These are phyloP conservation scores for Dermatophagoides farinae DNA, from an alignment of 1,140 invertebrate species.

Conservation along the genomic window DNA sequence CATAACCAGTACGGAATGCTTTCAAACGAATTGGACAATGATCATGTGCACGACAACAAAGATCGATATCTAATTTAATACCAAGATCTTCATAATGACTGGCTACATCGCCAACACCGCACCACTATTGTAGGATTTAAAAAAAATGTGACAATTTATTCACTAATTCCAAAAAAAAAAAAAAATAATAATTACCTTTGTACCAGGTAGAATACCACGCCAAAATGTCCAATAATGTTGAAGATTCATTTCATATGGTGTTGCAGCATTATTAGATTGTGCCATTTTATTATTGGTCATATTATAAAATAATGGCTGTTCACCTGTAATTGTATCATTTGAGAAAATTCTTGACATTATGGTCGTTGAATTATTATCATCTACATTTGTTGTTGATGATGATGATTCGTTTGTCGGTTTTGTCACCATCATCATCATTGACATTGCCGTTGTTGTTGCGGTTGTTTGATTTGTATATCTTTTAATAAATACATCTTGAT, in stretches of 20 bases:
- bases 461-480: too few relatives aligned
- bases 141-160: too few relatives aligned
- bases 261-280: not conserved
- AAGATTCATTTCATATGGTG: not conserved
- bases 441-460: not conserved
- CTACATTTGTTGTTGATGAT: not conserved
- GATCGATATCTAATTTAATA: conserved; percentile 38
- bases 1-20: conserved; percentile 48
- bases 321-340: not conserved
- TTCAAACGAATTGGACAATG: conserved; percentile 37
- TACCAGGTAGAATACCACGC: not conserved
- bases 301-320: not conserved
- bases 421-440: not conserved
- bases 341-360: not conserved
- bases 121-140: conserved; percentile 38
- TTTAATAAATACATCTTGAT: conserved; percentile 25
- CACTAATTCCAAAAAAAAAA: too few relatives aligned
- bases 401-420: not conserved
- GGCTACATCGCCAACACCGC: conserved; percentile 49
- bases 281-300: not conserved
- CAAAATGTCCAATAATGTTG: not conserved
- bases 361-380: not conserved
- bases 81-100: conserved; percentile 45
- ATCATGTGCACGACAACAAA: conserved; percentile 55
- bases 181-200: not conserved